Evolutionary conservation across 1,140 invertebrate species (phyloP), one percentile per base, ranked within the genome.

Genomic region (Leptopilina boulardi): DNA sequence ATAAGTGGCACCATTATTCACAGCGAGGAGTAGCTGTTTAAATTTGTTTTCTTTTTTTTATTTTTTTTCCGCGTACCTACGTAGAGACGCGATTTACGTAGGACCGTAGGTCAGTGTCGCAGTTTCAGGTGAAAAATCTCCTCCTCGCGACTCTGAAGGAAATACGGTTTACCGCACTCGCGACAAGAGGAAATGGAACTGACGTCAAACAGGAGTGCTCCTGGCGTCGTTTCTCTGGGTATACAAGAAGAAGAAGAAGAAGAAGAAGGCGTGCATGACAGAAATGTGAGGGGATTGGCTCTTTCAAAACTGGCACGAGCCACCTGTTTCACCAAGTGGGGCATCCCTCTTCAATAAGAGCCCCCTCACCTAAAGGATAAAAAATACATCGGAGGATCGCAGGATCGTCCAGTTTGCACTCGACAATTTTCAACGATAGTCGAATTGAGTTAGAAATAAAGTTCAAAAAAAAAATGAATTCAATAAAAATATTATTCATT

Each of bases 131-230:
- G 54, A 15, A 66, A 66, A 66, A 66, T 66, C 59, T 34, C n/a
- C n/a, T n/a, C n/a, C 59, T 34, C 21, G 0, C 11, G 1, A n/a
- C n/a, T n/a, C 3, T 30, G 26, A 8, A 26, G 59, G 59, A 30
- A 66, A 66, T 26, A 30, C 59, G 5, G 26, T 66, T 66, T 66
- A 30, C 59, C 23, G 59, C 59, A 30, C 59, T 30, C 23, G 47
- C 47, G 47, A 51, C 47, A 51, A 51, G 47, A 51, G 47, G 47
- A 51, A 66, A 66, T 66, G 59, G 59, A 30, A 66, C 59, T 66
- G 59, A 66, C 59, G 59, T 66, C 59, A 66, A 66, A 66, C 26
- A 66, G 59, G 59, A 66, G 59, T 66, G 26, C 59, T 66, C 59
- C 59, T 34, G 59, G 5, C 59, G 59, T 30, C 8, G 59, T 66